Evolutionary conservation across 2,113 vertebrate genomes (phyloP).

Genomic region (Tenebrosternarchus preto): DNA sequence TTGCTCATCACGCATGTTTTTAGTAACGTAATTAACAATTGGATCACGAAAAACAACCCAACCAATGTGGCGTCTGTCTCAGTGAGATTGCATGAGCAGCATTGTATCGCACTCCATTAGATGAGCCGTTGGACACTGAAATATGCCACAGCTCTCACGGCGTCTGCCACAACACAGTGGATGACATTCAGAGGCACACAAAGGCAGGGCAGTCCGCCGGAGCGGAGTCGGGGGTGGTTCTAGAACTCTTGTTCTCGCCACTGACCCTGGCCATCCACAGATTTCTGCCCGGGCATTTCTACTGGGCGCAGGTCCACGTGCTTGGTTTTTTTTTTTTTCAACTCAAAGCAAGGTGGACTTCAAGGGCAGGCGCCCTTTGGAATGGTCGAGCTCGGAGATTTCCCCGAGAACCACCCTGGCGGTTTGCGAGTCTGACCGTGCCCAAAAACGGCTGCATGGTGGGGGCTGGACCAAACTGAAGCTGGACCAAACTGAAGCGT

Average conservation of each 20-base stretch:
- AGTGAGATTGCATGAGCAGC: background rate
- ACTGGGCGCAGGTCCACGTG: background rate
- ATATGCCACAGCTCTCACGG: constrained; percentile 18
- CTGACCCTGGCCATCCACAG: background rate
- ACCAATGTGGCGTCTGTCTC: background rate
- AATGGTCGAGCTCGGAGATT: background rate
- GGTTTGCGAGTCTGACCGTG: no score
- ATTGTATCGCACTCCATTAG: background rate
- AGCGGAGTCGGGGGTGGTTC: constrained; percentile 23
- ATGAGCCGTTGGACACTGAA: background rate
- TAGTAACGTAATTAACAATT: background rate
- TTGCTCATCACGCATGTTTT: background rate
- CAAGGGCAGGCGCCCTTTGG: background rate
- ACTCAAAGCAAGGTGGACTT: background rate
- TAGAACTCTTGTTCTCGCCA: constrained; percentile 19
- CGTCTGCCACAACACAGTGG: constrained; percentile 22
- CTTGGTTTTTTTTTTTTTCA: background rate
- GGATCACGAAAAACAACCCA: background rate
- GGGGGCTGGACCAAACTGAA: no score
- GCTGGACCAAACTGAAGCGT: no score
- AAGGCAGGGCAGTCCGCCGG: background rate
- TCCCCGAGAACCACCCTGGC: background rate
- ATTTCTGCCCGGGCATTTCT: constrained; percentile 24
- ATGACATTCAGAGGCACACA: constrained; percentile 11
- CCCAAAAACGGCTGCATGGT: no score